Base-by-base conservation (phyloP, 2,113 vertebrate genomes). In the Megaleporinus macrocephalus region DNA sequence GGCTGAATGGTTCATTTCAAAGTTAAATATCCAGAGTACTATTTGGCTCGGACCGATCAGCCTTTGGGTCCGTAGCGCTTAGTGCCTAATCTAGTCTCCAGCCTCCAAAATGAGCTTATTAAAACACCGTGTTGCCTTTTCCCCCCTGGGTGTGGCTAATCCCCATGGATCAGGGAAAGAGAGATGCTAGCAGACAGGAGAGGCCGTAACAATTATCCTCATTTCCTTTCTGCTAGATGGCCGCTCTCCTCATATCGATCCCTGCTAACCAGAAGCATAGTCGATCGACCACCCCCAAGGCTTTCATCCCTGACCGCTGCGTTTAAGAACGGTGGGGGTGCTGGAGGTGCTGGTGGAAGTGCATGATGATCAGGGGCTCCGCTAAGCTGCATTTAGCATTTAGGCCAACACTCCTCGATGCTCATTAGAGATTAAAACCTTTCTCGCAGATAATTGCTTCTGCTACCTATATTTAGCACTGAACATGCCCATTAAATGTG, bases 171-270 rank as follows among this genome's bases (percentile, higher is more conserved):
- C 86, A 89, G 87, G 86, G 88, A 73, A 49, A 51, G 7, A 55
- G 78, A 78, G 57, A 68, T 24, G 84, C 89, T 87, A 83, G 15
- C 53, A 72, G 82, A 79, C 77, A 49, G 80, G 91, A 91, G 90
- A 89, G 87, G 90, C 87, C 87, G 89, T 90, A 90, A 90, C 87
- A 86, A 90, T 93, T 91, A 92, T 90, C 90, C 80, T 73, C 68
- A 78, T 83, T 82, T 83, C 68, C 83, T 80, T 30, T n/a, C 63
- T 65, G 61, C 75, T 78, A 81, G 69, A 85, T 71, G 78, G 77
- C 65, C 72, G 62, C 78, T 83, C 70, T 70, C n/a, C 66, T 76
- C 18, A 33, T 78, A 87, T 87, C n/a, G 81, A 87, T 87, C 66
- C 62, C 59, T 68, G 22, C 83, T 85, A 84, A 87, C 78, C 83